Conservation (phyloP, 2,888 invertebrate genomes). For the Venusia cambrica region DNA sequence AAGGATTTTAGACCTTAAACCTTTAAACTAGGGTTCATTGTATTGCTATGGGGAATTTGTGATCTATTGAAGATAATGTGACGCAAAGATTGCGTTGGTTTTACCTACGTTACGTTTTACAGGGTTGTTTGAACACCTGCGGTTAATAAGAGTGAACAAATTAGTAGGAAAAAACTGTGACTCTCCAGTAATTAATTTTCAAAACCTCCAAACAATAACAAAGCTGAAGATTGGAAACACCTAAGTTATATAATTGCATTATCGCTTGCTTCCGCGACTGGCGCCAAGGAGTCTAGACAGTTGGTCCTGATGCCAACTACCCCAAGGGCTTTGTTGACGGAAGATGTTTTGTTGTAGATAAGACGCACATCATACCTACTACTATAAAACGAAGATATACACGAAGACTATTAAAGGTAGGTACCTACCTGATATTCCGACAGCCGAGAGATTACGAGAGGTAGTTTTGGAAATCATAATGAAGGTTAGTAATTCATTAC, state of each 20-base stretch:
- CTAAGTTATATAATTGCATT: too few relatives aligned
- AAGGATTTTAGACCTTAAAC: constrained; percentile 17
- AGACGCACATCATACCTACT: too few relatives aligned
- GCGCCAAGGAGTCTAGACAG: constrained; percentile 25
- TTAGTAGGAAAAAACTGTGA: background rate
- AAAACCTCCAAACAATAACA: too few relatives aligned
- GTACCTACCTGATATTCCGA: too few relatives aligned
- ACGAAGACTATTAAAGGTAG: too few relatives aligned
- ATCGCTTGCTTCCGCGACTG: too few relatives aligned
- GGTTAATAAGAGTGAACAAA: background rate
- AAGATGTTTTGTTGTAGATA: too few relatives aligned
- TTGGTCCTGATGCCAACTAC: constrained; percentile 17
- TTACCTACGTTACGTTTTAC: constrained; percentile 12
- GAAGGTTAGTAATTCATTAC: too few relatives aligned
- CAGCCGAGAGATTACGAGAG: too few relatives aligned
- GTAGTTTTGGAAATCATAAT: too few relatives aligned
- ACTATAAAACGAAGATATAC: too few relatives aligned
- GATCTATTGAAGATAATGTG: constrained; percentile 20
- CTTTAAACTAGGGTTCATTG: constrained; percentile 1
- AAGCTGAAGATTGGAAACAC: too few relatives aligned
- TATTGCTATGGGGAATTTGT: constrained; percentile 7
- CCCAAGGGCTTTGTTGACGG: constrained; percentile 10
- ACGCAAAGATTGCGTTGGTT: constrained; percentile 15
- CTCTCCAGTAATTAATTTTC: background rate
- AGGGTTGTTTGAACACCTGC: background rate